Percentiles rank a stretch among this genome's conserved stretches.
Evolutionary conservation across 2,113 vertebrate species (phyloP).

Genomic region (Shinisaurus crocodilurus): DNA sequence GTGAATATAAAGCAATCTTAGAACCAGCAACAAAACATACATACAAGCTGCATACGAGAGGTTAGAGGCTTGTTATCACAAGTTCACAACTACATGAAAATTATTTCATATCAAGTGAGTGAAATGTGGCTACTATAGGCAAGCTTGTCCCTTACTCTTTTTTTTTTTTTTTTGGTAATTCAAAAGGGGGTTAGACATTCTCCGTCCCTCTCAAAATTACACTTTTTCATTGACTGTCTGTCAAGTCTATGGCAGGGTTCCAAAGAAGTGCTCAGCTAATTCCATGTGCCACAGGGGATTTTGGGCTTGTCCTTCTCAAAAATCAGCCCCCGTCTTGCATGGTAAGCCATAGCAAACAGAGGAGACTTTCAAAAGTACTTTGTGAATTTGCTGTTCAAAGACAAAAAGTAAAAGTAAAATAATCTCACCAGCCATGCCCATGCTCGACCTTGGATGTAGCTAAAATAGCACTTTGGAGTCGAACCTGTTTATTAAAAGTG

Average conservation of each 20-base stretch:
- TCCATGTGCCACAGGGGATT: background rate
- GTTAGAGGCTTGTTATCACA: background rate
- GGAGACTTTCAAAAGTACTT: background rate
- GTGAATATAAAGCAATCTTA: conserved; percentile 53
- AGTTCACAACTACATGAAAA: background rate
- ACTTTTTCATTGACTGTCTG: background rate
- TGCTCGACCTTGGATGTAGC: background rate
- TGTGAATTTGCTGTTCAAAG: background rate
- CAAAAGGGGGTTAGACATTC: background rate
- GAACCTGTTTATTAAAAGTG: conserved; percentile 23
- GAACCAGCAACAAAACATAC: conserved; percentile 6
- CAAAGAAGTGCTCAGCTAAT: background rate
- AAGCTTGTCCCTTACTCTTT: background rate
- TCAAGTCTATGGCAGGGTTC: background rate
- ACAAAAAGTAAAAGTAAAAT: background rate
- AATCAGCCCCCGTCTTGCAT: background rate
- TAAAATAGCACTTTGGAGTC: conserved; percentile 40
- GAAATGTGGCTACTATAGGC: background rate
- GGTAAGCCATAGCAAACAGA: background rate
- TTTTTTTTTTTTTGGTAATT: no score
- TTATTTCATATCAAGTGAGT: background rate
- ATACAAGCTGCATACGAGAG: background rate
- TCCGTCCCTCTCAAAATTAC: background rate
- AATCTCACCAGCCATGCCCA: background rate
- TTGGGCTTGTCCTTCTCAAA: background rate